phyloP scores from a whole-genome alignment of 2,888 invertebrate genomes.

The Polyommatus iphigenia region DNA sequence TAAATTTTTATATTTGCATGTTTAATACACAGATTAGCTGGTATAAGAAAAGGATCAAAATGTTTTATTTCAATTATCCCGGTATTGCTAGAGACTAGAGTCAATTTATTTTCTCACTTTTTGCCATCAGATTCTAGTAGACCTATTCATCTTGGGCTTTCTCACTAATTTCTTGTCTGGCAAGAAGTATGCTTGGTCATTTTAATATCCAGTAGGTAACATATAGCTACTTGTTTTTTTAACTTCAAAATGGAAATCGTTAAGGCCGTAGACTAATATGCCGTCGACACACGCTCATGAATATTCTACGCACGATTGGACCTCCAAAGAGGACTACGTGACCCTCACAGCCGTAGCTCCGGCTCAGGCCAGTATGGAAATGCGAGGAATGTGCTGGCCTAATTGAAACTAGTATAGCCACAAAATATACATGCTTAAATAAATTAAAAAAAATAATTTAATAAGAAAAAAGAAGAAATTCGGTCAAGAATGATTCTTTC shows the following conservation, averaged over 20 bases:
- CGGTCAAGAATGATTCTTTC: not conserved
- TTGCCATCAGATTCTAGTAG: too few species aligned
- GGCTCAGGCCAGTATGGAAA: constrained; percentile 4
- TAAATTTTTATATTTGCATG: too few species aligned
- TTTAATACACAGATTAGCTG: too few species aligned
- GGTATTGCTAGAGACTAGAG: too few species aligned
- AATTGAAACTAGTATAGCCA: not conserved
- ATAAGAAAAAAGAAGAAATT: not conserved
- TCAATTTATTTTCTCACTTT: too few species aligned
- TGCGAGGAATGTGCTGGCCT: constrained; percentile 1
- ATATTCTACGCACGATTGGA: constrained; percentile 65
- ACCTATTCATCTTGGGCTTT: too few species aligned
- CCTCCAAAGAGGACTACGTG: constrained; percentile 68
- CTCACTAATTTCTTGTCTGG: too few species aligned
- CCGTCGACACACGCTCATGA: constrained; percentile 34
- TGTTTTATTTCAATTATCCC: too few species aligned
- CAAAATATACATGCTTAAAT: not conserved
- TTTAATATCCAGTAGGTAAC: too few species aligned
- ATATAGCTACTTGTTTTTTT: too few species aligned
- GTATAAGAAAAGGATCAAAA: too few species aligned
- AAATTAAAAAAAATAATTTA: not conserved
- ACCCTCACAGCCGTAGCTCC: constrained; percentile 48
- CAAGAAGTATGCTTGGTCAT: too few species aligned
- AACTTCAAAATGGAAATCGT: not conserved
- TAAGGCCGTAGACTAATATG: not conserved